Evolutionary conservation across 2,888 invertebrate species (phyloP).

Genomic region (Tenthredo mesomela): DNA sequence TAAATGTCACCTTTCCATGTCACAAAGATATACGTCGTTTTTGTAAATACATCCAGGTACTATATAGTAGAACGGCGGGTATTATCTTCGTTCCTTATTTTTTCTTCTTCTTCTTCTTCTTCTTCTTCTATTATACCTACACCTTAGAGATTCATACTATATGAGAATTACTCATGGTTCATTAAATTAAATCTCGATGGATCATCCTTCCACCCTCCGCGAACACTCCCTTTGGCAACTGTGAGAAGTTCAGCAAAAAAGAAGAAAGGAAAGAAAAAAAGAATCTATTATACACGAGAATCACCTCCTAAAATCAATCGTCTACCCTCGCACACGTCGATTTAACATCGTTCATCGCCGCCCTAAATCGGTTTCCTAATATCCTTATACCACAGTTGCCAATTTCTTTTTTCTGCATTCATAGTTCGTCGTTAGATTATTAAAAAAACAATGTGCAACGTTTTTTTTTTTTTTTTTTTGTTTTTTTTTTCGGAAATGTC

Average conservation of each 20-base stretch:
- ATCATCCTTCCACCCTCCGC: background rate
- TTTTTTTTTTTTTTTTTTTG: too few relatives aligned
- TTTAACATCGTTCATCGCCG: conserved; percentile 4
- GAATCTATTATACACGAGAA: conserved; percentile 14
- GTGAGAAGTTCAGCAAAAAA: background rate
- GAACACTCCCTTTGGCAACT: background rate
- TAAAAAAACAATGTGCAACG: background rate
- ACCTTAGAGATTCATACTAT: background rate
- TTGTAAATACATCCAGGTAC: too few relatives aligned
- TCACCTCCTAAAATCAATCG: conserved; percentile 10
- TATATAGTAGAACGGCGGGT: too few relatives aligned
- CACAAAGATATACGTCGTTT: too few relatives aligned
- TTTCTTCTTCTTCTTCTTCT: too few relatives aligned
- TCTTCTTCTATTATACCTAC: too few relatives aligned
- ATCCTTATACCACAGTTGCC: background rate
- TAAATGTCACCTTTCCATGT: too few relatives aligned
- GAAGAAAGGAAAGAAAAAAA: background rate
- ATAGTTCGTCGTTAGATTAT: background rate
- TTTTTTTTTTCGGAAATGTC: background rate
- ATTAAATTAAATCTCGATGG: conserved; percentile 8
- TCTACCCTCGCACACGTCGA: background rate
- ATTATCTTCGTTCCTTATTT: too few relatives aligned
- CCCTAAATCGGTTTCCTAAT: background rate
- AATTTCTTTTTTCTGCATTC: background rate
- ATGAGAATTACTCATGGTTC: background rate